phyloP scores from a whole-genome alignment of 2,113 vertebrate species.

The Hyla sarda region DNA sequence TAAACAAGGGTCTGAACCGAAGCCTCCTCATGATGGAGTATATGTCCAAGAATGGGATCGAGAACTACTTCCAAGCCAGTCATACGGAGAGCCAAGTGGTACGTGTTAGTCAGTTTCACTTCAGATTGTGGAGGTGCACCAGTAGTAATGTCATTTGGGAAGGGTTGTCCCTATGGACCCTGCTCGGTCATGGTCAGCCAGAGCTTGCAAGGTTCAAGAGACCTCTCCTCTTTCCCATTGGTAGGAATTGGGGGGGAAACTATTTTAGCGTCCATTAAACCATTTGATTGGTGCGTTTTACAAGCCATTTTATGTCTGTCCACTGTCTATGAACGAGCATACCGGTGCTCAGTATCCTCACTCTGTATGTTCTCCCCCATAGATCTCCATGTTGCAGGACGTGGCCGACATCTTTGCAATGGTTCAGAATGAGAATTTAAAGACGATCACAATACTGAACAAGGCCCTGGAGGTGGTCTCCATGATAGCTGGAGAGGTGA shows the following conservation, averaged over 20 bases:
- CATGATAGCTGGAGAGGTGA: constrained; percentile 22
- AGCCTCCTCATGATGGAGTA: neutral
- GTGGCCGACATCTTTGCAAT: neutral
- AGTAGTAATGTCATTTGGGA: neutral
- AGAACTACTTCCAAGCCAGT: neutral
- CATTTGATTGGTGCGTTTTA: too few species aligned
- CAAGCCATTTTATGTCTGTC: too few species aligned
- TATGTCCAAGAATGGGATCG: too few species aligned
- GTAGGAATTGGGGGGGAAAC: too few species aligned
- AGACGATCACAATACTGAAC: neutral
- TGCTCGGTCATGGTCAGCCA: too few species aligned
- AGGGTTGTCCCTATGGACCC: neutral
- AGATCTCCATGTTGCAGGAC: constrained; percentile 5
- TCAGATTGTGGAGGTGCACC: too few species aligned
- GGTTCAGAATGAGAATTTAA: neutral
- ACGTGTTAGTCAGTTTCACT: neutral
- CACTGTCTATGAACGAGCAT: too few species aligned
- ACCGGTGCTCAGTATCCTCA: neutral
- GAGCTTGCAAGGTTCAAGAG: too few species aligned
- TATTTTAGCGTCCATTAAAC: too few species aligned
- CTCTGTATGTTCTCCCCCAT: neutral
- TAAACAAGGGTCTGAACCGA: neutral
- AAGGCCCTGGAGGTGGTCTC: constrained; percentile 12
- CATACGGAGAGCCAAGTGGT: constrained; percentile 21
- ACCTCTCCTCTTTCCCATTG: too few species aligned